Percentiles rank a stretch among this genome's conserved stretches.
Evolutionary conservation across 2,888 invertebrate genomes (phyloP).

Genomic region (Drosophila diplacantha): DNA sequence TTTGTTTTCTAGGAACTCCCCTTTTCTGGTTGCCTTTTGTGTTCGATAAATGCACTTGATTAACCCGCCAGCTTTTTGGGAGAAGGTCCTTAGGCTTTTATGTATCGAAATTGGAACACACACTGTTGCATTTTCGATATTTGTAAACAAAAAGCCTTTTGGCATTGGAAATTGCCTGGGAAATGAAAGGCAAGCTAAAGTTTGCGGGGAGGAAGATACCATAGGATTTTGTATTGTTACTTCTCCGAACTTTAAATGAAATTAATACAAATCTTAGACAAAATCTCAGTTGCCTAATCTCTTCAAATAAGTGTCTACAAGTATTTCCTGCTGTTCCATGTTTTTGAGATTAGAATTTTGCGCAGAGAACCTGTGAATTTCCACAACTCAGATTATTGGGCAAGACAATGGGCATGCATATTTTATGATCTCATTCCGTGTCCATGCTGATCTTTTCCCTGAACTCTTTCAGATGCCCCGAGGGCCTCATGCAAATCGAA

Average conservation of each 20-base stretch:
- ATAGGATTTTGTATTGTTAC: background rate
- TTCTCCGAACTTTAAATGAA: background rate
- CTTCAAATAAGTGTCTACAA: background rate
- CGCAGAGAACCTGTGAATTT: slow-evolving; percentile 28
- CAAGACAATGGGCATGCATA: background rate
- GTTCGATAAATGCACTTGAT: background rate
- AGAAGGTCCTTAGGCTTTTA: background rate
- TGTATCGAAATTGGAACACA: background rate
- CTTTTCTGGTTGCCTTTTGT: too few species aligned
- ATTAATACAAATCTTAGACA: background rate
- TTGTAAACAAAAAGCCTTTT: background rate
- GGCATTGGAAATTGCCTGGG: background rate
- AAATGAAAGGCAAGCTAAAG: too few species aligned
- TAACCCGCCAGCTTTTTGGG: background rate
- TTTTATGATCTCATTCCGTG: slow-evolving; percentile 27
- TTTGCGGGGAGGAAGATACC: background rate
- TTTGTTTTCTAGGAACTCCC: background rate
- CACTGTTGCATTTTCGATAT: background rate
- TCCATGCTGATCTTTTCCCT: background rate
- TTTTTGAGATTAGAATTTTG: slow-evolving; percentile 6
- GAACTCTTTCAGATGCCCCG: background rate
- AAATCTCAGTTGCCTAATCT: background rate
- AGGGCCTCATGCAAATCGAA: slow-evolving; percentile 23
- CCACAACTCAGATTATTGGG: slow-evolving; percentile 26
- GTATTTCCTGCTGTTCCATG: slow-evolving; percentile 7